Evolutionary conservation across 1,140 invertebrate genomes (phyloP).

Genomic region (Metaphire vulgaris): DNA sequence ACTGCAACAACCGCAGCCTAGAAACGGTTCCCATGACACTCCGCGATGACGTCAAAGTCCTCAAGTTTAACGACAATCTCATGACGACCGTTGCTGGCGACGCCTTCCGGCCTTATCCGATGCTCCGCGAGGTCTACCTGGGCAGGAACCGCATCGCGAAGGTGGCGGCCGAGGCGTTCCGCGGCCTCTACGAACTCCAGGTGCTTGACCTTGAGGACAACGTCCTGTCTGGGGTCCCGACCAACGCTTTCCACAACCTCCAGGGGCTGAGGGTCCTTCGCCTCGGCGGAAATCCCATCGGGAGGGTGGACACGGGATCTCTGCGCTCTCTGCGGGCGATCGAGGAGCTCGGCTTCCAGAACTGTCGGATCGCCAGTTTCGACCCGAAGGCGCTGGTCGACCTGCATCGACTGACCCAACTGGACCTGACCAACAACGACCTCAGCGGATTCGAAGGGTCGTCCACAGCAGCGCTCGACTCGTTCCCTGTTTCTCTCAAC

Average conservation of each 20-base stretch:
- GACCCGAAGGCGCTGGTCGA: background rate
- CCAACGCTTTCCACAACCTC: background rate
- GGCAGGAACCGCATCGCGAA: background rate
- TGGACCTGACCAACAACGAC: slow-evolving; percentile 8
- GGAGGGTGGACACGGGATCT: background rate
- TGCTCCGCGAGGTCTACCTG: slow-evolving; percentile 14
- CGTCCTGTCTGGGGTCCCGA: background rate
- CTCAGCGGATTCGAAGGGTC: background rate
- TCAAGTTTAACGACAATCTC: slow-evolving; percentile 6
- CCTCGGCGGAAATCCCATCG: slow-evolving; percentile 13
- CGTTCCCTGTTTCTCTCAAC: background rate
- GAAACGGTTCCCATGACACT: slow-evolving; percentile 12
- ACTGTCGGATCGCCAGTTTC: background rate
- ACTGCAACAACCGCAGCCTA: slow-evolving; percentile 15
- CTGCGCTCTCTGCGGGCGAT: background rate
- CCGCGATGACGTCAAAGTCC: slow-evolving; percentile 12
- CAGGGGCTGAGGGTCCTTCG: background rate
- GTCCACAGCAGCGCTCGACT: background rate
- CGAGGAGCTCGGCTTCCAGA: slow-evolving; percentile 5
- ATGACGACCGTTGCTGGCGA: background rate
- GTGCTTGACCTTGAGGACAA: slow-evolving; percentile 11
- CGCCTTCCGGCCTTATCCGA: slow-evolving; percentile 10
- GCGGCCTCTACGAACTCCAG: background rate
- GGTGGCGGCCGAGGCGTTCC: background rate
- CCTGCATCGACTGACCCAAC: background rate